These are phyloP conservation scores for Machimus atricapillus DNA, from an alignment of 2,888 invertebrate genomes.

Conservation along the genomic window DNA sequence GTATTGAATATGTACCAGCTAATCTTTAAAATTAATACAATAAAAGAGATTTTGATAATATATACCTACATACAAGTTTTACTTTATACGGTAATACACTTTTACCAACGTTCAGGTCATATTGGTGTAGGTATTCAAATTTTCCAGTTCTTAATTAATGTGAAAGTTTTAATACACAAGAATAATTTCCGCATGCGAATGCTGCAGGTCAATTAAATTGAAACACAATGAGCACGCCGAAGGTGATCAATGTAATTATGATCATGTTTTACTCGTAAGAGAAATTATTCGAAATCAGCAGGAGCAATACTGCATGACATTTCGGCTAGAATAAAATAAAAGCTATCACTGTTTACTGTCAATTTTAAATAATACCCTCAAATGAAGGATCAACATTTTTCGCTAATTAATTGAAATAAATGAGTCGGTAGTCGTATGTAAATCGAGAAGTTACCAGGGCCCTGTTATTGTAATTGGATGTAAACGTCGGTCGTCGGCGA, in stretches of 20 bases:
- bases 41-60: too few species aligned
- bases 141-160: too few species aligned
- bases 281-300: not conserved
- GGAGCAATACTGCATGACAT: not conserved
- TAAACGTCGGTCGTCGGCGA: not conserved
- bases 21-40: too few species aligned
- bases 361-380: not conserved
- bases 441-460: not conserved
- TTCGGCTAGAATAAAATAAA: not conserved
- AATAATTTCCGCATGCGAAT: not conserved
- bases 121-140: too few species aligned
- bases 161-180: not conserved
- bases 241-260: not conserved
- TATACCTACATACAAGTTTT: too few species aligned
- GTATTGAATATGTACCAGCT: too few species aligned
- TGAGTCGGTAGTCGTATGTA: not conserved
- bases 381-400: not conserved
- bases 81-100: too few species aligned
- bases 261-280: not conserved
- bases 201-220: not conserved
- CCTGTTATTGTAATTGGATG: not conserved
- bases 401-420: constrained; percentile 16
- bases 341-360: not conserved
- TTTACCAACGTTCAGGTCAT: too few species aligned
- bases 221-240: not conserved